phyloP scores from a whole-genome alignment of 2,797 vertebrate species.

The Jordanella pulchra region DNA sequence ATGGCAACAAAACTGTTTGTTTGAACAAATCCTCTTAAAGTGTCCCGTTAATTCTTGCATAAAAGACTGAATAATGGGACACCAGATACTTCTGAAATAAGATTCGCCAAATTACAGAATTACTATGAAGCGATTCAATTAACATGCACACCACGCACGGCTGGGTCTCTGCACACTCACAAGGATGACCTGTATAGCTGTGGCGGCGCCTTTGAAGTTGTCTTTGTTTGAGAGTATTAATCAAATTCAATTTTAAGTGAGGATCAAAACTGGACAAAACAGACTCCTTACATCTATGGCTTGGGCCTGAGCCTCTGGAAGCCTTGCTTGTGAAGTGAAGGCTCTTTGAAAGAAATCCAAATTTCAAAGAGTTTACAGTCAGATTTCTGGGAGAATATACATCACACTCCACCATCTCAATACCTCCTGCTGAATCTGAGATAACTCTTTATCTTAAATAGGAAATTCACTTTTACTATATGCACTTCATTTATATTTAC shows the following conservation, averaged over 20 bases:
- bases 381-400: conserved; percentile 40
- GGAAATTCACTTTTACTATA: conserved; percentile 8
- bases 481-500: conserved; percentile 9
- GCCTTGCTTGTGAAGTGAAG: conserved; percentile 23
- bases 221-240: conserved; percentile 54
- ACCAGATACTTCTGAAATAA: conserved; percentile 38
- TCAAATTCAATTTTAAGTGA: conserved; percentile 46
- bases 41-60: conserved; percentile 38
- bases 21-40: conserved; percentile 53
- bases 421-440: conserved; percentile 14
- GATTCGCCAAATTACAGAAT: conserved; percentile 43
- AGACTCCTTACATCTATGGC: conserved; percentile 21
- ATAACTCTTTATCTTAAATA: conserved; percentile 9
- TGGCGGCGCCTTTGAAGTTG: conserved; percentile 54
- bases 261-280: conserved; percentile 54
- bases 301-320: conserved; percentile 22
- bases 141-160: conserved; percentile 23
- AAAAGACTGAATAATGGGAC: conserved; percentile 39
- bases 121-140: conserved; percentile 54
- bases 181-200: conserved; percentile 44
- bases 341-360: conserved; percentile 33
- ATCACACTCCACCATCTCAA: conserved; percentile 32
- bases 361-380: conserved; percentile 57
- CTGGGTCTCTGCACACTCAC: conserved; percentile 37
- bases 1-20: conserved; percentile 27